phyloP scores from a whole-genome alignment of 2,888 invertebrate genomes.

The Ennomos fuscantarius region DNA sequence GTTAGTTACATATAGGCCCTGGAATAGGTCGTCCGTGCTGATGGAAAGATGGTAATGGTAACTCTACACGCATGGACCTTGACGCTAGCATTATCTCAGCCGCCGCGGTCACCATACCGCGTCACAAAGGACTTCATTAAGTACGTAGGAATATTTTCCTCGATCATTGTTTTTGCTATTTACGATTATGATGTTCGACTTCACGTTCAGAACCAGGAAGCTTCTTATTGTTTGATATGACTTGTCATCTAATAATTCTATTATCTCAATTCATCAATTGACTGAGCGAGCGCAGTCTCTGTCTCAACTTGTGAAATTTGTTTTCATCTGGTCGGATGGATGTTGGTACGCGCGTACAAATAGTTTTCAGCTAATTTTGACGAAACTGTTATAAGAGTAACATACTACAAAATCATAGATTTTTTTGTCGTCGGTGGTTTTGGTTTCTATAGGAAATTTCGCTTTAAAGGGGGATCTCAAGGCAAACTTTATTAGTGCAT shows the following conservation, averaged over 20 bases:
- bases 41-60: conserved; percentile 53
- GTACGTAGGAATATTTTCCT: conserved; percentile 71
- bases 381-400: too few species aligned
- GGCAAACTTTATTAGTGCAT: too few species aligned
- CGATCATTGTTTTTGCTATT: conserved; percentile 70
- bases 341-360: too few species aligned
- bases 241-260: conserved; percentile 11
- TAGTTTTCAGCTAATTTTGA: too few species aligned
- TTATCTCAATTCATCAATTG: neutral
- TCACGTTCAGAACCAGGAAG: conserved; percentile 60
- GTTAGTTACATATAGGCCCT: neutral
- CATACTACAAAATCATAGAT: too few species aligned
- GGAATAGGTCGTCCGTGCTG: conserved; percentile 2
- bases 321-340: too few species aligned
- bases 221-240: conserved; percentile 32
- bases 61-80: conserved; percentile 74
- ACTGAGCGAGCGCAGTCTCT: too few species aligned
- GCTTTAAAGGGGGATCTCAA: too few species aligned
- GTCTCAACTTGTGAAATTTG: too few species aligned
- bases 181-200: conserved; percentile 54
- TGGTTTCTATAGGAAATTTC: too few species aligned
- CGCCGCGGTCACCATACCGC: conserved; percentile 61
- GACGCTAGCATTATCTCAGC: conserved; percentile 61
- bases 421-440: too few species aligned
- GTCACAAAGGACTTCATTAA: conserved; percentile 76